Base-by-base conservation (phyloP, 30 jellyfish, hydroid and myxozoan genomes). In the Nemopilema nomurai region DNA sequence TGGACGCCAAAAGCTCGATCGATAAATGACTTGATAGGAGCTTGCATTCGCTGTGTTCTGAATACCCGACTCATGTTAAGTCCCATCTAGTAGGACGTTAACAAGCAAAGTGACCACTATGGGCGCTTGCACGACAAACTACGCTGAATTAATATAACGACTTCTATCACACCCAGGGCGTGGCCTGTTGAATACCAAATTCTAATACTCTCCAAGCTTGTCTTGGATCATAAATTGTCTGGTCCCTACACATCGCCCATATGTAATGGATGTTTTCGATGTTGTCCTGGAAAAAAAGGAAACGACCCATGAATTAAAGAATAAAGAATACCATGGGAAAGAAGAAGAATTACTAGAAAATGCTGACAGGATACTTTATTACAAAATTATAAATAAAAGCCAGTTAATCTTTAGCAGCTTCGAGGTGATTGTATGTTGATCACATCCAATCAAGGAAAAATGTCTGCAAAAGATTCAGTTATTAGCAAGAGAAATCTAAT, bases 181-280 rank as follows among this genome's bases (percentile, higher is more conserved):
- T 86, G 20, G 98, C 89, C 67, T 92, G 98, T 74, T 92, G 98
- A 20, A 92, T 87, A 62, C 97, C 98, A 32, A 92, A 92, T 79
- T 92, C 98, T 65, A 92, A 74, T 25, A 92, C 96, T 33, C 98
- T 65, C 98, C 98, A 92, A n/a, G 98, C 98, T 30, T 76, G 89
- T 51, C 92, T 74, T 67, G 96, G 98, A 69, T 92, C 98, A 86
- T 71, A 92, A 49, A 92, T 92, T 49, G 97, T 78, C 77, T 92
- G 98, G 74, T 92, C 98, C 67, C 98, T 96, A 69, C 98, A 92
- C 97, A 92, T 85, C 13, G 98, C 98, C 98, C 98, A 92, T 26
- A 92, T 89, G 83, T 92, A 92, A 74, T 92, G 96, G 32, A 92
- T 92, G 79, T 78, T 92, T 79, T 92, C 98, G 18, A 92, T 92